A percentile compares a stretch with the other conserved stretches of the same genome.
These are phyloP conservation scores for Drosophila algonquin DNA, from an alignment of 2,888 invertebrate genomes.

Conservation along the genomic window DNA sequence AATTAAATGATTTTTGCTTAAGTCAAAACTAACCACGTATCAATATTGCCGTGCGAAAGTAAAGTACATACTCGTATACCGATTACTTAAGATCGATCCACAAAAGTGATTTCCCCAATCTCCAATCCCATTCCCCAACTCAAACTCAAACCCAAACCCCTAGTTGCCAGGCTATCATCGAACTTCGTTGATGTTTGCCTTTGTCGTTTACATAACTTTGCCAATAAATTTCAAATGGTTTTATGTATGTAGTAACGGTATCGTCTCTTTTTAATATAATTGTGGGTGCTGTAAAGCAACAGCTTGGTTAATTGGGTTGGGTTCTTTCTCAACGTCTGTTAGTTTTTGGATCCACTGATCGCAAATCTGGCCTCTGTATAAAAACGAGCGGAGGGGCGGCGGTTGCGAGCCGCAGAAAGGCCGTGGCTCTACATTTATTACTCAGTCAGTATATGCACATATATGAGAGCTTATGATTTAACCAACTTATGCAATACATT, in stretches of 20 bases:
- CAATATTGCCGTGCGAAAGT: conserved; percentile 42
- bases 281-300: background rate
- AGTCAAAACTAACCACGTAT: conserved; percentile 45
- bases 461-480: no score
- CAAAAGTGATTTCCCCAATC: background rate
- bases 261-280: background rate
- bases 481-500: no score
- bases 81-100: conserved; percentile 18
- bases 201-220: conserved; percentile 41
- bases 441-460: no score
- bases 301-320: no score
- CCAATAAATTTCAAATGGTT: conserved; percentile 43
- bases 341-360: no score
- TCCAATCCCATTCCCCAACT: background rate
- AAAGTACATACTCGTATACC: conserved; percentile 25
- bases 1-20: conserved; percentile 61
- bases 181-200: conserved; percentile 43
- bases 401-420: no score
- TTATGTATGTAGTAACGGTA: conserved; percentile 22
- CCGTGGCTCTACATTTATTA: no score
- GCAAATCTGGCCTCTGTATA: no score
- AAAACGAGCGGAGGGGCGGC: no score
- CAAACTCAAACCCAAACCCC: conserved; percentile 14
- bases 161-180: conserved; percentile 43
- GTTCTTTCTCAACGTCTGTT: no score